Evolutionary conservation across 2,113 vertebrate genomes (phyloP).

Genomic region (Trogon surrucura): DNA sequence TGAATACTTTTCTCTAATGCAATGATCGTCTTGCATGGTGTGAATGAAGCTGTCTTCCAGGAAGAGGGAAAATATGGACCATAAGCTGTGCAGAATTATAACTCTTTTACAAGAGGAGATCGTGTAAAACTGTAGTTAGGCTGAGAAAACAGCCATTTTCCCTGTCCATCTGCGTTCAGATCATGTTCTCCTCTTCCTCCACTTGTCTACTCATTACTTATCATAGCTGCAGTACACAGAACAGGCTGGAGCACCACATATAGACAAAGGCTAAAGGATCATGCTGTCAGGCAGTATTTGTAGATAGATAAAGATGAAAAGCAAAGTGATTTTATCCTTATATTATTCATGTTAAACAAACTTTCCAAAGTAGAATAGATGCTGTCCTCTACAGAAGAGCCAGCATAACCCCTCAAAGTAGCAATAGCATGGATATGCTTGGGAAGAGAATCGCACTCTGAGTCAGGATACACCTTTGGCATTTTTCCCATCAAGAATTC

Average conservation of each 20-base stretch:
- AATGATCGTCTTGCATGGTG: neutral
- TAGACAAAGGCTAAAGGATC: neutral
- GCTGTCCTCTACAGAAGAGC: neutral
- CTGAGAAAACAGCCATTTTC: neutral
- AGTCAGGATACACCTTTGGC: neutral
- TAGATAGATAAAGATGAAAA: neutral
- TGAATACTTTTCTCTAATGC: neutral
- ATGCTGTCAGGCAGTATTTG: neutral
- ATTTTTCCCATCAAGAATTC: neutral
- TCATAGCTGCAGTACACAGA: neutral
- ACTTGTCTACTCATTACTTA: neutral
- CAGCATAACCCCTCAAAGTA: neutral
- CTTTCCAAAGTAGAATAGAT: neutral
- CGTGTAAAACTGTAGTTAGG: neutral
- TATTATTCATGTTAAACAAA: neutral
- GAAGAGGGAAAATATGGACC: neutral
- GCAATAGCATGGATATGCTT: accelerated
- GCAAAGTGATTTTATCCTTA: neutral
- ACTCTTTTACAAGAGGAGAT: neutral
- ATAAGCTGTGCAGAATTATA: neutral
- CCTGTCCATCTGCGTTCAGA: neutral
- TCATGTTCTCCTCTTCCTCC: neutral
- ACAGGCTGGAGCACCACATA: neutral
- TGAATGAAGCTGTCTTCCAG: neutral
- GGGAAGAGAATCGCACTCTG: neutral